These are phyloP conservation scores for Benthosema pterotum DNA, from an alignment of 2,797 vertebrate species.

Conservation along the genomic window DNA sequence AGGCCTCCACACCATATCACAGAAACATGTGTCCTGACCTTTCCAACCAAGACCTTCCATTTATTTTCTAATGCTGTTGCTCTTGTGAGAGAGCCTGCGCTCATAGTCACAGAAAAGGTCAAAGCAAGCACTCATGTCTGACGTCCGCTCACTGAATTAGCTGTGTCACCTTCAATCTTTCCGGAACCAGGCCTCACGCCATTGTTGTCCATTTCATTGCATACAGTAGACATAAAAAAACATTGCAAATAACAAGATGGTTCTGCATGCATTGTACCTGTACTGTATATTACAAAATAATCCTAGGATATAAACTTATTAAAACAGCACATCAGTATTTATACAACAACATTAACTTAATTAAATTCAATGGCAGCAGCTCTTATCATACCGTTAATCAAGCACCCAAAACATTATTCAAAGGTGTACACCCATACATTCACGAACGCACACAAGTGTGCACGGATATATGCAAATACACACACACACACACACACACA, in stretches of 20 bases:
- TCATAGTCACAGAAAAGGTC: constrained; percentile 91
- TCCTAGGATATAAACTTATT: background rate
- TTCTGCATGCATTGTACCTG: constrained; percentile 15
- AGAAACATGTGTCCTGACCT: constrained; percentile 97
- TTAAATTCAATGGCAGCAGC: background rate
- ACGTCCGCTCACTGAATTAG: constrained; percentile 75
- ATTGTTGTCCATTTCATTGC: constrained; percentile 33
- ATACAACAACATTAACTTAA: constrained; percentile 2
- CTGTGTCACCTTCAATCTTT: constrained; percentile 75
- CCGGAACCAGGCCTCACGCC: constrained; percentile 38
- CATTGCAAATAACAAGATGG: constrained; percentile 11
- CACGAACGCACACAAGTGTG: background rate
- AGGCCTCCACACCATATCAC: constrained; percentile 87
- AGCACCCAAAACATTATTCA: constrained; percentile 21
- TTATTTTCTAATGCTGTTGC: constrained; percentile 93
- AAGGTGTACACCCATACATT: constrained; percentile 13
- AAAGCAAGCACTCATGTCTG: constrained; percentile 84
- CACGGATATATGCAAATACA: no score
- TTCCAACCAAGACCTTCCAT: constrained; percentile 90
- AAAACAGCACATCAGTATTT: constrained; percentile 2
- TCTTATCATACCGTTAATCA: constrained; percentile 20
- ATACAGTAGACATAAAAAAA: constrained; percentile 19
- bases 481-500: no score
- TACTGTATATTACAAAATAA: constrained; percentile 33
- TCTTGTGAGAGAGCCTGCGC: constrained; percentile 87